Conservation (phyloP, 2,113 vertebrate genomes). For the Myiozetetes cayanensis region DNA sequence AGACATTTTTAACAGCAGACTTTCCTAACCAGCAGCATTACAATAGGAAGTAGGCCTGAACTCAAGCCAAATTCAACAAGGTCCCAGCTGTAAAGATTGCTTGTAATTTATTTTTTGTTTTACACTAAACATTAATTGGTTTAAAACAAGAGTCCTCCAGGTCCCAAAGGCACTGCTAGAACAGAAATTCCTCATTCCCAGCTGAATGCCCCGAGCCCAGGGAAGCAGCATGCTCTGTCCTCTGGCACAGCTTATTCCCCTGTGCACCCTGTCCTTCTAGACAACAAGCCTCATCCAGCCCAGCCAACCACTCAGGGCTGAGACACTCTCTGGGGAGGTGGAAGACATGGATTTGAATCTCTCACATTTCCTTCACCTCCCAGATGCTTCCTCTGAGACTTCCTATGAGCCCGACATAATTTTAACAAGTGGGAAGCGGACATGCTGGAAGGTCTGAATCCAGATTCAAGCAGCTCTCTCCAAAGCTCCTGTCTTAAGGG, state of each 20-base stretch:
- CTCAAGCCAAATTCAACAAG: not conserved
- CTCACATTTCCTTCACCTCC: not conserved
- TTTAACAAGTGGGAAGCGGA: not conserved
- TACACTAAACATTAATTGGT: not conserved
- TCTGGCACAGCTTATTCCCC: not conserved
- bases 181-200: not conserved
- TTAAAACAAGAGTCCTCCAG: not conserved
- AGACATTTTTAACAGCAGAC: not conserved
- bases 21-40: not conserved
- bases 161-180: not conserved
- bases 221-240: not conserved
- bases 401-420: not conserved
- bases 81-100: not conserved
- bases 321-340: not conserved
- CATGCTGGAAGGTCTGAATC: not conserved
- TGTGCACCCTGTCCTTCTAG: not conserved
- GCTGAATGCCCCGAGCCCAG: not conserved
- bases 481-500: not conserved
- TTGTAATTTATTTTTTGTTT: not conserved
- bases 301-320: not conserved
- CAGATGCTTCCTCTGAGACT: not conserved
- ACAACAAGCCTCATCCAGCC: not conserved
- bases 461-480: not conserved
- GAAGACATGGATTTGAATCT: not conserved
- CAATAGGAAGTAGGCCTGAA: not conserved